Base-by-base conservation (phyloP, 1,140 invertebrate species). In the Drosophila bipectinata region DNA sequence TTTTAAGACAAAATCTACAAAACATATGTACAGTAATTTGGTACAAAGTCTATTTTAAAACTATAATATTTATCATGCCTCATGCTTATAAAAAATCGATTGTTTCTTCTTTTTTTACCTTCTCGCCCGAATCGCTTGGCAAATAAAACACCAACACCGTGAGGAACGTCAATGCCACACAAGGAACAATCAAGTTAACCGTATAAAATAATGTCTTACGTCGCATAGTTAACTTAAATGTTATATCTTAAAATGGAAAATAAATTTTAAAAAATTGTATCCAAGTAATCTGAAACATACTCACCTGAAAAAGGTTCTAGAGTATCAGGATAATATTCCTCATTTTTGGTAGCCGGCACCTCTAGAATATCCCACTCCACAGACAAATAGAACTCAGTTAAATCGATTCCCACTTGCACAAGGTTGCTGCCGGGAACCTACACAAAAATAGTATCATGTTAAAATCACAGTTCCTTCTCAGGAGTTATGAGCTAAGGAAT, bases 291-390 rank as follows among this genome's bases (percentile, higher is more conserved):
- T 28, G 2, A 34, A n/a, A 5, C 5, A 0, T 64, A 28, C 54
- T 56, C 28, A 97, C 96, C 95, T 92, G 96, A 96, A 92, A 96
- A 97, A 0, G 96, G 96, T 90, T 97, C 96, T 7, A 93, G 91
- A 72, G 95, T 96, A 77, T 96, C 96, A 1, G 97, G 97, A 92
- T 98, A 99, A 71, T 98, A 98, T 90, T 98, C 97, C 91, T 98
- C 97, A 84, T 98, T 98, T 77, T 97, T 94, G 6, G 94, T 95
- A 0, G 97, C 97, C 3, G 97, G 97, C 14, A 97, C 97, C 83
- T 96, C 96, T 10, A 97, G 92, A 69, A 99, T 96, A 91, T 99
- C 98, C 98, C 98, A 99, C 92, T 99, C 98, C 0, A 99, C 97
- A 7, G 96, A 98, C 32, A 97, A 92, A 92, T 98, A 98, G 92